These are phyloP conservation scores for Crax fasciolata DNA, from an alignment of 2,797 vertebrate species.

Conservation along the genomic window DNA sequence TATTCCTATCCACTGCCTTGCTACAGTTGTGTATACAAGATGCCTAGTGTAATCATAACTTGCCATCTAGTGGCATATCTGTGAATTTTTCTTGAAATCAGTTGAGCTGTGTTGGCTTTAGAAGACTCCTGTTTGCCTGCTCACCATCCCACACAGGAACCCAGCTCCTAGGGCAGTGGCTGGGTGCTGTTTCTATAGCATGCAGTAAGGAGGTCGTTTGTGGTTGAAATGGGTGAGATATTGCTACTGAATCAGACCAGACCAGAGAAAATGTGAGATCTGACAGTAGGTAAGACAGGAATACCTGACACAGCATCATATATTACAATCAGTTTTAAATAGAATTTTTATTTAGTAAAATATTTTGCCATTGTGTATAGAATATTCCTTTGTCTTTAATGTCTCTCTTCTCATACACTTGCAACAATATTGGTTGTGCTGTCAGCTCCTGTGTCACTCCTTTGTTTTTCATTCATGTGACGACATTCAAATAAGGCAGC, in stretches of 20 bases:
- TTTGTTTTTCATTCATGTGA: not conserved
- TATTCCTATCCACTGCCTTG: not conserved
- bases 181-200: not conserved
- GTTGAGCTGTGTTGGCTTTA: fast-evolving
- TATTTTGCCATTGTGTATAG: not conserved
- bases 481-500: not conserved
- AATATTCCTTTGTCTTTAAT: not conserved
- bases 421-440: not conserved
- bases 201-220: fast-evolving
- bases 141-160: no score
- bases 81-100: not conserved
- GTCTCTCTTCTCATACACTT: not conserved
- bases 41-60: not conserved
- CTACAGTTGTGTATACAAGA: fast-evolving
- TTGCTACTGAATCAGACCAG: not conserved
- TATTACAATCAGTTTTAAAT: not conserved
- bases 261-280: not conserved
- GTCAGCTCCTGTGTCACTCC: not conserved
- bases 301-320: not conserved
- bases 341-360: not conserved
- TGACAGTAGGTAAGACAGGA: not conserved
- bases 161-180: not conserved
- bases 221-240: not conserved
- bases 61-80: not conserved
- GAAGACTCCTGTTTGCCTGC: fast-evolving